phyloP scores from a whole-genome alignment of 2,797 vertebrate genomes.

The Myotis vivesi region DNA sequence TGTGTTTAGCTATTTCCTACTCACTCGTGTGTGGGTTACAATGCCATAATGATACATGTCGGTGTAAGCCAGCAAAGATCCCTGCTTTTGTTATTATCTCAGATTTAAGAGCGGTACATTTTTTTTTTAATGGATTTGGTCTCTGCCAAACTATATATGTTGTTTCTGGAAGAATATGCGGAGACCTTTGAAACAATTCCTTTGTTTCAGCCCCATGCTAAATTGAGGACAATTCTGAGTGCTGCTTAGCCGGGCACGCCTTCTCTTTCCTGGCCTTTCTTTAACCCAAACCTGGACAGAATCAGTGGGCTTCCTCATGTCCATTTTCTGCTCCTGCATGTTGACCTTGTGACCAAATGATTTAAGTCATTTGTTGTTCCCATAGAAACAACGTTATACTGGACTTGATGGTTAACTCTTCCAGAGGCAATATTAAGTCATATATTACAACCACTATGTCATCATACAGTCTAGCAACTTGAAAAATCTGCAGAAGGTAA shows the following conservation, averaged over 20 bases:
- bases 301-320: not conserved
- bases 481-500: not conserved
- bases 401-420: not conserved
- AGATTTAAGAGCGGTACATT: not conserved
- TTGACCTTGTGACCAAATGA: not conserved
- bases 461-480: not conserved
- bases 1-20: conserved; percentile 25
- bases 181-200: not conserved
- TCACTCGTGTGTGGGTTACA: not conserved
- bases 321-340: not conserved
- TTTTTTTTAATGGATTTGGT: not conserved
- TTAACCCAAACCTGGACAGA: not conserved
- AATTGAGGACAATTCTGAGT: not conserved
- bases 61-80: not conserved
- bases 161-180: not conserved
- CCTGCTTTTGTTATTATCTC: conserved; percentile 8
- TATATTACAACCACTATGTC: not conserved
- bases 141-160: conserved; percentile 21
- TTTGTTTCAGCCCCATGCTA: not conserved
- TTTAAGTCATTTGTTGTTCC: not conserved
- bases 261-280: not conserved
- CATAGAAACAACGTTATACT: not conserved
- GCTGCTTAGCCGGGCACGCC: not conserved
- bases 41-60: not conserved
- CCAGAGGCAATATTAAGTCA: conserved; percentile 16